Base-by-base conservation (phyloP, 2,113 vertebrate genomes). In the Sarotherodon lohbergeri region DNA sequence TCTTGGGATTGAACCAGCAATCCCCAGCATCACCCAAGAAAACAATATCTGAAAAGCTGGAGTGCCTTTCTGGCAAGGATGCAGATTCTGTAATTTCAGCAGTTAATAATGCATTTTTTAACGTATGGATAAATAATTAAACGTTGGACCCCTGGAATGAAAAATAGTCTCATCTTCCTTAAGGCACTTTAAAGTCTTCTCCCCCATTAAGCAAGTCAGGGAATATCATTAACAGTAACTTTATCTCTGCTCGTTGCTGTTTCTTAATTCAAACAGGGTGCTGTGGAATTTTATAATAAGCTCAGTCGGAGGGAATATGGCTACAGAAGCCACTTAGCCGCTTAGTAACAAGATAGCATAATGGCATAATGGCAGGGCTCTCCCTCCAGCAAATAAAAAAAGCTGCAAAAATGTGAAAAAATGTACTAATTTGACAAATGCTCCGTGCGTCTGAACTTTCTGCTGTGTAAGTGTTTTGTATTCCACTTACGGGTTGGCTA, bases 281-380 rank as follows among this genome's bases (percentile, higher is more conserved):
- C 88, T 85, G 84, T 76, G 92, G 91, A 93, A 91, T 92, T 87
- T 90, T n/a, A 83, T 24, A 90, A 90, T 82, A 34, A 87, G 83
- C 86, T 52, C 76, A 46, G 83, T 87, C 55, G 10, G 87, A 90
- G 78, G 81, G 86, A 92, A 89, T 76, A 85, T 43, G 87, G 88
- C 88, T 87, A 2, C 68, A 94, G 87, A 86, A 90, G 93, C 86
- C 91, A 91, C 90, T 93, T 87, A 92, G 92, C 82, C 66, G 87
- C 91, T 91, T 50, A 88, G 94, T 95, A 96, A 96, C 95, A 19
- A 90, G 94, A 96, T 95, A 93, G 90, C 63, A 92, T 95, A 96
- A 95, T 95, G 89, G 90, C 84, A 89, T 94, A 95, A 96, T 94
- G 90, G 91, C 87, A 90, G 90, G 85, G 86, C 90, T 92, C 82